phyloP scores from a whole-genome alignment of 2,113 vertebrate species.

The Piaya cayana region DNA sequence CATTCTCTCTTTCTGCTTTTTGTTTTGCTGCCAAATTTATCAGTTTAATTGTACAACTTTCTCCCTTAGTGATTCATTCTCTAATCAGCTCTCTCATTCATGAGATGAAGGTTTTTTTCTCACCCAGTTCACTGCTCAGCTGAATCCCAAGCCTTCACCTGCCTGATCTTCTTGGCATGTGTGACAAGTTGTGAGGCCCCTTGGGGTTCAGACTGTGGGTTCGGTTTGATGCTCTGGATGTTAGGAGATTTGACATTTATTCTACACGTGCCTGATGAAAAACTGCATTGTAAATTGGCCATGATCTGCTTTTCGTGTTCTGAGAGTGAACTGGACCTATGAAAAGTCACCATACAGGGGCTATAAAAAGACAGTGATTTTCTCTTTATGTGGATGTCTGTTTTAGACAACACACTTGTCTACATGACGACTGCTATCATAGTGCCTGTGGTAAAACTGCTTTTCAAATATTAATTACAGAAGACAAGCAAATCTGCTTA shows the following conservation, averaged over 20 bases:
- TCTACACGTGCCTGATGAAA: rapidly evolving
- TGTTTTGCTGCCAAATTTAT: conserved; percentile 54
- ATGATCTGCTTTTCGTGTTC: not conserved
- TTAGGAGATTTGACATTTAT: not conserved
- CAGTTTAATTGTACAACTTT: conserved; percentile 57
- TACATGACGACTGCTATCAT: not conserved
- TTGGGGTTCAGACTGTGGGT: rapidly evolving
- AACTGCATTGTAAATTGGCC: not conserved
- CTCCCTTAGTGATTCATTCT: conserved; percentile 45
- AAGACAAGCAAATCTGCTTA: not conserved
- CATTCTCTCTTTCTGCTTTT: conserved; percentile 26
- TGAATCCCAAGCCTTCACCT: conserved; percentile 35
- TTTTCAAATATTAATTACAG: conserved; percentile 6
- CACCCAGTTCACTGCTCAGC: not conserved
- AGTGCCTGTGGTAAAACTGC: not conserved
- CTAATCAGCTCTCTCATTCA: conserved; percentile 15
- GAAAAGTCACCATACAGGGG: not conserved
- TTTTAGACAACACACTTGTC: not conserved
- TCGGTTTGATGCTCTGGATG: not conserved
- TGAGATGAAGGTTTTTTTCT: not conserved
- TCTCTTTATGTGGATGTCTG: not conserved
- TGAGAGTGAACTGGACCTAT: not conserved
- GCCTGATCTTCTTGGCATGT: not conserved
- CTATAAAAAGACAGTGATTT: not conserved
- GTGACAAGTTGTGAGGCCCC: not conserved